phyloP scores from a whole-genome alignment of 2,113 vertebrate genomes.

The Arvicanthis niloticus region DNA sequence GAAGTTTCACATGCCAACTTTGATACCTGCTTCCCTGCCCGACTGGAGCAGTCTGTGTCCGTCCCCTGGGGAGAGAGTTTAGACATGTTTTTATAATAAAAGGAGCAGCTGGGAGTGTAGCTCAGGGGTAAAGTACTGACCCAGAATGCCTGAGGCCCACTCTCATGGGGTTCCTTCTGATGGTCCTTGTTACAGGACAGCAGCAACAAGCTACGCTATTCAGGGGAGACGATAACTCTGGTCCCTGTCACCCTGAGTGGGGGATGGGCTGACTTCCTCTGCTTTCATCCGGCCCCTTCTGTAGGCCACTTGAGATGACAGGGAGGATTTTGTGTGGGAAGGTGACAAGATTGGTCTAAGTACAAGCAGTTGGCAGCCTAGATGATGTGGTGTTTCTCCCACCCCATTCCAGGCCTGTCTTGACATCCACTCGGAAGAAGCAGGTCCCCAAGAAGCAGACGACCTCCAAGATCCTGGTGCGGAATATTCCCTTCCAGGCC shows the following conservation, averaged over 20 bases:
- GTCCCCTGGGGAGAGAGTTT: neutral
- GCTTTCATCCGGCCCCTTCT: neutral
- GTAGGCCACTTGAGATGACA: rapidly evolving
- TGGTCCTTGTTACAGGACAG: neutral
- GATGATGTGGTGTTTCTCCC: neutral
- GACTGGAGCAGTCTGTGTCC: rapidly evolving
- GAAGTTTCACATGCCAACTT: neutral
- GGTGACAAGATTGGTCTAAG: rapidly evolving
- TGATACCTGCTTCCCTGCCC: rapidly evolving
- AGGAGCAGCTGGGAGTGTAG: neutral
- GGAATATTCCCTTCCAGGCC: slow-evolving; percentile 98
- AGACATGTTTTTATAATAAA: neutral
- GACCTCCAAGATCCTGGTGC: slow-evolving; percentile 96
- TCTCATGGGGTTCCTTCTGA: rapidly evolving
- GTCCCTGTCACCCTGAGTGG: rapidly evolving
- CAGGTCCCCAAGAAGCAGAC: slow-evolving; percentile 92
- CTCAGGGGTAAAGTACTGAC: neutral
- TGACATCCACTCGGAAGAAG: slow-evolving; percentile 88
- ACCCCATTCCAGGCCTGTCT: slow-evolving; percentile 82
- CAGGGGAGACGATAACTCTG: rapidly evolving
- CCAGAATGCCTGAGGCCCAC: too few relatives aligned
- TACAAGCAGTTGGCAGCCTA: rapidly evolving
- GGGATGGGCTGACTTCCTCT: neutral
- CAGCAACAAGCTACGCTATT: neutral
- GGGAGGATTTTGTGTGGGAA: neutral